phyloP scores from a whole-genome alignment of 2,888 invertebrate species.

The Cordilura impudica region DNA sequence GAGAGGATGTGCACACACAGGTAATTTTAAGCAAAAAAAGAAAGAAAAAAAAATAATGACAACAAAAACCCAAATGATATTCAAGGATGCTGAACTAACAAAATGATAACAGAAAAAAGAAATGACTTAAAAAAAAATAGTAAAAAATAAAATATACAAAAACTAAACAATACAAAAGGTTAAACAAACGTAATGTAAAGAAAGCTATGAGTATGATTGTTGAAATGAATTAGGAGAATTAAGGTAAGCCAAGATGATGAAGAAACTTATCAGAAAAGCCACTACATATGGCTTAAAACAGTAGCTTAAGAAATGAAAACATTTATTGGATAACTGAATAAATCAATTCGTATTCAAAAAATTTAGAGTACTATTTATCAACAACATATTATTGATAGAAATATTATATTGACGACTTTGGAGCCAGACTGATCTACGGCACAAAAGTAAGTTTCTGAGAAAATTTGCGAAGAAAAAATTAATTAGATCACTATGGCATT shows the following conservation, averaged over 20 bases:
- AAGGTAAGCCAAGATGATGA: neutral
- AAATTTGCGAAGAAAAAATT: too few relatives aligned
- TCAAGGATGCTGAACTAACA: constrained; percentile 3
- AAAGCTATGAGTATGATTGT: neutral
- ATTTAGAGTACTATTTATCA: too few relatives aligned
- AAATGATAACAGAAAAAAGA: constrained; percentile 14
- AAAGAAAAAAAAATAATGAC: neutral
- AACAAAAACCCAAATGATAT: constrained; percentile 7
- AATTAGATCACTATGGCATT: too few relatives aligned
- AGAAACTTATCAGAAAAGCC: neutral
- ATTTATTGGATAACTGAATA: neutral
- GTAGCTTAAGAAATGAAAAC: neutral
- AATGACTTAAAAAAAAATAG: constrained; percentile 6
- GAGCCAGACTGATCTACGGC: too few relatives aligned
- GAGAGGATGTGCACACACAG: constrained; percentile 53
- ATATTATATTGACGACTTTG: too few relatives aligned
- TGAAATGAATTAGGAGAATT: constrained; percentile 4
- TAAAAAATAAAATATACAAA: neutral
- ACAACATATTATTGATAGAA: too few relatives aligned
- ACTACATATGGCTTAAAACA: too few relatives aligned
- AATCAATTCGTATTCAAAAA: too few relatives aligned
- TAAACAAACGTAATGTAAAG: neutral
- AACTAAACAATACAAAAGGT: neutral
- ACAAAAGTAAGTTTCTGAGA: too few relatives aligned
- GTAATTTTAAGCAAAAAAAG: constrained; percentile 22